phyloP scores from a whole-genome alignment of 1,140 invertebrate genomes.

The Ips typographus region DNA sequence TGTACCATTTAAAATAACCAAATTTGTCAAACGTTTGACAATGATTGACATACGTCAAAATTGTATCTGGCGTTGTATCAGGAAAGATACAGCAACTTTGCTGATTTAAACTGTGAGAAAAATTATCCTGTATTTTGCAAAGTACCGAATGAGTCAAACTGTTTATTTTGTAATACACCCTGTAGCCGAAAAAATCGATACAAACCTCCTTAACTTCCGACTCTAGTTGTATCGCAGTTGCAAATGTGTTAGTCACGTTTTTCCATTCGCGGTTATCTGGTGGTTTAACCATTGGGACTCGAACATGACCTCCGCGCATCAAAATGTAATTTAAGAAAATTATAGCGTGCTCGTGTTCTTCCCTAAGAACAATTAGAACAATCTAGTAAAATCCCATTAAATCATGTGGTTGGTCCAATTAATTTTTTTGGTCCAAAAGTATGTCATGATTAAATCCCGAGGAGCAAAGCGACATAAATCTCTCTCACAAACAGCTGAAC shows the following conservation, averaged over 20 bases:
- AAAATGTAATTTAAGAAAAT: slow-evolving; percentile 78
- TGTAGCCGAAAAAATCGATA: neutral
- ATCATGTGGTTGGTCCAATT: no score
- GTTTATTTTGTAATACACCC: no score
- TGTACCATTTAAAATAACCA: no score
- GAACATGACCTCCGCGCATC: slow-evolving; percentile 72
- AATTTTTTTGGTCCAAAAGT: no score
- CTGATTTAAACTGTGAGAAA: neutral
- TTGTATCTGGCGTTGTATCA: no score
- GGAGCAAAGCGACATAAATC: no score
- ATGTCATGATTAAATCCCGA: no score
- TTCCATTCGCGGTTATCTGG: slow-evolving; percentile 64
- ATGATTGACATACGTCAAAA: no score
- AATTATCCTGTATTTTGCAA: neutral
- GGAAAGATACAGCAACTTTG: no score
- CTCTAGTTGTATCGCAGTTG: slow-evolving; percentile 70
- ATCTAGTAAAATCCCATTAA: no score
- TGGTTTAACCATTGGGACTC: slow-evolving; percentile 57
- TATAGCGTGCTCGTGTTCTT: slow-evolving; percentile 77
- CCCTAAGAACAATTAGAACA: slow-evolving; percentile 44
- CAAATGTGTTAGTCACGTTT: slow-evolving; percentile 65
- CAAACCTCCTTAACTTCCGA: slow-evolving; percentile 70
- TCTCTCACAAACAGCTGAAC: no score
- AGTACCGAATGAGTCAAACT: neutral
- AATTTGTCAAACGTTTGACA: no score